phyloP scores from a whole-genome alignment of 2,888 invertebrate species.

The Drosophila helvetica region DNA sequence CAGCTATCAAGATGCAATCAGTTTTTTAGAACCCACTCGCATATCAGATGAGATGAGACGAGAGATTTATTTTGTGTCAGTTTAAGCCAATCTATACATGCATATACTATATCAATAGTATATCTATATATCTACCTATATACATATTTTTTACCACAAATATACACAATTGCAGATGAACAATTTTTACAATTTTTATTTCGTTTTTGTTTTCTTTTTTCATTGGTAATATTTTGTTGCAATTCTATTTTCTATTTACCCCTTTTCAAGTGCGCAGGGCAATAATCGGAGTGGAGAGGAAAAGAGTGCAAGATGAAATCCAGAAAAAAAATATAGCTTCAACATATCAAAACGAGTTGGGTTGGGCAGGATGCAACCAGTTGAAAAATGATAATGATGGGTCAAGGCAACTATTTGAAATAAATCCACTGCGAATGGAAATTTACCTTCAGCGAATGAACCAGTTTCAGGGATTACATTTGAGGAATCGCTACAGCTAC shows the following conservation, averaged over 20 bases:
- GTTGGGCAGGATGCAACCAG: too few species aligned
- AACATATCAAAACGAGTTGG: constrained; percentile 45
- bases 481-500: too few species aligned
- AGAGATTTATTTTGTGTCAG: constrained; percentile 31
- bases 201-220: constrained; percentile 9
- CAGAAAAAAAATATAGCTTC: constrained; percentile 47
- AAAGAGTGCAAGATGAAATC: constrained; percentile 18
- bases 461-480: too few species aligned
- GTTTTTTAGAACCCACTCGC: constrained; percentile 55
- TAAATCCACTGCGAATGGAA: background rate
- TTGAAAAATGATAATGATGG: too few species aligned
- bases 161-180: constrained; percentile 37
- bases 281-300: constrained; percentile 54
- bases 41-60: constrained; percentile 44
- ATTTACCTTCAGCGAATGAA: too few species aligned
- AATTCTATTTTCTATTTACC: background rate
- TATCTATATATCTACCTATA: constrained; percentile 7
- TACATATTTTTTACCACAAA: constrained; percentile 47
- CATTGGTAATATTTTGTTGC: background rate
- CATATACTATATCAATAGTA: constrained; percentile 28
- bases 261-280: constrained; percentile 57
- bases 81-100: constrained; percentile 32
- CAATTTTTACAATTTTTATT: background rate
- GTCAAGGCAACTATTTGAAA: background rate
- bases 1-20: constrained; percentile 41